Percentiles rank a stretch among this genome's conserved stretches.
Evolutionary conservation across 35 echinoderm and acorn worm species (phyloP).

Genomic region (Ophiothrix spiculata): DNA sequence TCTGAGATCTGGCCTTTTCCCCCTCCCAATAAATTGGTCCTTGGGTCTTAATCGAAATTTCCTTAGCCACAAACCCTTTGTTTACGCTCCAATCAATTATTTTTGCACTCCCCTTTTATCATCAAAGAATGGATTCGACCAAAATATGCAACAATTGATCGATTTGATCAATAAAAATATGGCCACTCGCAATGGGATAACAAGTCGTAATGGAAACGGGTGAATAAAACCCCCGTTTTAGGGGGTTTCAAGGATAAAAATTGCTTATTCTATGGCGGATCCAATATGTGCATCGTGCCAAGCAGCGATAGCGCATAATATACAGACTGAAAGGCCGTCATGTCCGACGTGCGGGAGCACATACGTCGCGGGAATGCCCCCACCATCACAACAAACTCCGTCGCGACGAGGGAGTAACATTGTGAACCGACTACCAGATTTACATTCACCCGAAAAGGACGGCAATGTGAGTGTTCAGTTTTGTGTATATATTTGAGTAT

Average conservation of each 20-base stretch:
- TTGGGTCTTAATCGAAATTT: neutral
- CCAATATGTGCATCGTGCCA: constrained; percentile 52
- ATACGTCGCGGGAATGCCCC: neutral
- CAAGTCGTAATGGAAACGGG: neutral
- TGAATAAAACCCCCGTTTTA: neutral
- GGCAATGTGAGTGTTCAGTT: too few species aligned
- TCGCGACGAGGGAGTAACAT: neutral
- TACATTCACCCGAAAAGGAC: neutral
- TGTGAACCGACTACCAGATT: too few species aligned
- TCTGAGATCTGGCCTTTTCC: too few species aligned
- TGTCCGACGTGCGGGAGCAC: constrained; percentile 43
- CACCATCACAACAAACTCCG: neutral
- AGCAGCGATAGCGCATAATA: constrained; percentile 30
- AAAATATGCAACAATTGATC: neutral
- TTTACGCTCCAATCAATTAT: neutral
- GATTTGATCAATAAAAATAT: neutral
- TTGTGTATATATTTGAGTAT: too few species aligned
- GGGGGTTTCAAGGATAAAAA: neutral
- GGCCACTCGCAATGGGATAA: neutral
- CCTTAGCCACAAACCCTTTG: neutral
- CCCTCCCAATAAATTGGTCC: too few species aligned
- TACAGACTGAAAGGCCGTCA: constrained; percentile 33
- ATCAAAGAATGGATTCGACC: neutral
- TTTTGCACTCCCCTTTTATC: neutral
- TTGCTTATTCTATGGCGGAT: constrained; percentile 35